Conservation (phyloP, 2,797 vertebrate genomes). For the Acestrorhynchus altus region DNA sequence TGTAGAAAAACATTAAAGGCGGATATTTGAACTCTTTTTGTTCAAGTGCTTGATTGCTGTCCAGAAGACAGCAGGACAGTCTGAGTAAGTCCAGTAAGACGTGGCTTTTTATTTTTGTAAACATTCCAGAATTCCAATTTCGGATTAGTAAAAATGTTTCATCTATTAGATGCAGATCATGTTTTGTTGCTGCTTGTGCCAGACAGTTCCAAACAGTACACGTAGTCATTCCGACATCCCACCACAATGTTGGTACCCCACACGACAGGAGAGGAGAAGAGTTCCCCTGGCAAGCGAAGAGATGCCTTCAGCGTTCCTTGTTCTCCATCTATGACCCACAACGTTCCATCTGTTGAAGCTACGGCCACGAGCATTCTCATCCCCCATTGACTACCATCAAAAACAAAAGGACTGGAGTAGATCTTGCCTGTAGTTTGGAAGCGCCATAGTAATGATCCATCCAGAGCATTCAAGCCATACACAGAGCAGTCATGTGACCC, state of each 20-base stretch:
- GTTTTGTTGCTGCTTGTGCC: background rate
- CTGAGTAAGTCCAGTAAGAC: no score
- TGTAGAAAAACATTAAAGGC: slow-evolving; percentile 77
- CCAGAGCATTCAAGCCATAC: slow-evolving; percentile 82
- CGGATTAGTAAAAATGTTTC: background rate
- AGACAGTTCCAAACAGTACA: slow-evolving; percentile 88
- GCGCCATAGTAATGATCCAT: slow-evolving; percentile 87
- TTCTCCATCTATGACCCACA: slow-evolving; percentile 87
- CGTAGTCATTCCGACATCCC: slow-evolving; percentile 92
- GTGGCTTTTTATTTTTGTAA: no score
- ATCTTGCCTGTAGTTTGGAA: slow-evolving; percentile 86
- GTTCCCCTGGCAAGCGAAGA: slow-evolving; percentile 83
- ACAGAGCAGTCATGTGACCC: slow-evolving; percentile 90
- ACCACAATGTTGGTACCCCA: slow-evolving; percentile 82
- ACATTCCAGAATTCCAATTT: no score
- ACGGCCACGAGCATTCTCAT: slow-evolving; percentile 75
- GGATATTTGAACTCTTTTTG: slow-evolving; percentile 69
- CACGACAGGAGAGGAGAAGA: slow-evolving; percentile 91
- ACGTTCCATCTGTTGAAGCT: slow-evolving; percentile 88
- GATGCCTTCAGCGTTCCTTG: slow-evolving; percentile 74
- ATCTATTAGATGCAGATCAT: background rate
- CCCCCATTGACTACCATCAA: slow-evolving; percentile 67
- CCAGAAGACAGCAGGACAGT: background rate
- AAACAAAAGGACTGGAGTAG: slow-evolving; percentile 87
- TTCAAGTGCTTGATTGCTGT: slow-evolving; percentile 43